Percentiles rank a stretch among this genome's conserved stretches.
These are phyloP conservation scores for Stigmatopora nigra DNA, from an alignment of 2,113 vertebrate species.

Conservation along the genomic window DNA sequence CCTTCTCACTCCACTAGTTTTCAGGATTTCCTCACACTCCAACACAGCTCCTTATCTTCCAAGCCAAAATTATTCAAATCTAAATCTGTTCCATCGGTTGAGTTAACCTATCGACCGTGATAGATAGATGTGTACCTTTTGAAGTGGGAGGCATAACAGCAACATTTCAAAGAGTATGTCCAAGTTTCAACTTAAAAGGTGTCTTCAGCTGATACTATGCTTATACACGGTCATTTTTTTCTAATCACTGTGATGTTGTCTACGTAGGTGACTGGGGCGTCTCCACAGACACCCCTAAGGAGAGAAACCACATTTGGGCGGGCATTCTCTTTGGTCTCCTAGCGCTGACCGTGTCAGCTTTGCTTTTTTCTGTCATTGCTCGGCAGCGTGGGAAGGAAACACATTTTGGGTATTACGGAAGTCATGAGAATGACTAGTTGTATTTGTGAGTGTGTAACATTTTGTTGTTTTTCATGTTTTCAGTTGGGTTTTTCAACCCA, in stretches of 20 bases:
- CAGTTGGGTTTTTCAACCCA: slow-evolving; percentile 82
- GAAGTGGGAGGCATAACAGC: too few relatives aligned
- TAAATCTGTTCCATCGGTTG: too few relatives aligned
- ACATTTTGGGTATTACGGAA: slow-evolving; percentile 77
- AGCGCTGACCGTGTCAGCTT: slow-evolving; percentile 67
- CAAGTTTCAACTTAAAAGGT: too few relatives aligned
- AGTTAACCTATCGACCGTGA: too few relatives aligned
- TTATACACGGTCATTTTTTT: background rate
- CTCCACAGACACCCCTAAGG: slow-evolving; percentile 40
- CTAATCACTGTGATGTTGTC: too few relatives aligned
- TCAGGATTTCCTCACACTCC: too few relatives aligned
- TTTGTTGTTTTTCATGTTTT: slow-evolving; percentile 4
- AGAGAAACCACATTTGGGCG: slow-evolving; percentile 84
- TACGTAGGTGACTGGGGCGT: slow-evolving; percentile 14
- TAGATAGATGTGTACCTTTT: too few relatives aligned
- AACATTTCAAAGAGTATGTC: too few relatives aligned
- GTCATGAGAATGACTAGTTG: too few relatives aligned
- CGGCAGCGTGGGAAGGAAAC: slow-evolving; percentile 83
- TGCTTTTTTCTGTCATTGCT: slow-evolving; percentile 67
- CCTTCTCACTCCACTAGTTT: too few relatives aligned
- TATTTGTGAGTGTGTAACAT: background rate
- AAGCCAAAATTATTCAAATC: too few relatives aligned
- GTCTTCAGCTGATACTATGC: background rate
- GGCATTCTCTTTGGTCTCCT: slow-evolving; percentile 83
- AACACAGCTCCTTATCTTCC: too few relatives aligned